Conservation (phyloP, 2,113 vertebrate species). For the Uria aalge region DNA sequence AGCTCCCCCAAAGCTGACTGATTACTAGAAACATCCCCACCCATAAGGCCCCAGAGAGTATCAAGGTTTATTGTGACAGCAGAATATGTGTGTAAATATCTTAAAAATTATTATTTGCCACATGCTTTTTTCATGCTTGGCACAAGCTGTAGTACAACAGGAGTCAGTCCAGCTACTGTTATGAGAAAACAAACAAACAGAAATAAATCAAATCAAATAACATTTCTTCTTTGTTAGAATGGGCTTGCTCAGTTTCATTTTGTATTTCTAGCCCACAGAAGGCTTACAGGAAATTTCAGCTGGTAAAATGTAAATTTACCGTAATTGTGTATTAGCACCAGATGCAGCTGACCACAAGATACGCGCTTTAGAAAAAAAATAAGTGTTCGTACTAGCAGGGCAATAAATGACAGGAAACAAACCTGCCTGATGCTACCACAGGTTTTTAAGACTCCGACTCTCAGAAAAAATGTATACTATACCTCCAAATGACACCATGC, state of each 20-base stretch:
- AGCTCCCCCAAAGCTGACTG: neutral
- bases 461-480: neutral
- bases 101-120: neutral
- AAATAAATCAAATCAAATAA: neutral
- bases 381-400: slow-evolving; percentile 36
- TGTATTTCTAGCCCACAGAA: slow-evolving; percentile 62
- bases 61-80: neutral
- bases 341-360: slow-evolving; percentile 78
- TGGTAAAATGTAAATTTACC: slow-evolving; percentile 73
- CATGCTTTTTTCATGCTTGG: neutral
- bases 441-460: neutral
- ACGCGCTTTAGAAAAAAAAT: slow-evolving; percentile 26
- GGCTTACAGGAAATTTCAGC: slow-evolving; percentile 78
- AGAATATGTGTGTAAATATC: neutral
- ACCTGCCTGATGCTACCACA: slow-evolving; percentile 53
- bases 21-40: neutral
- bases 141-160: neutral
- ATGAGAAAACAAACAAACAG: neutral
- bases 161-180: neutral
- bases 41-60: neutral
- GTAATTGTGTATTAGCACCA: slow-evolving; percentile 72
- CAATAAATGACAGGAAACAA: slow-evolving; percentile 75
- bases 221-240: slow-evolving; percentile 15
- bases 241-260: slow-evolving; percentile 52
- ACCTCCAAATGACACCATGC: neutral